These are phyloP conservation scores for Passer domesticus DNA, from an alignment of 2,113 vertebrate genomes.

Conservation along the genomic window DNA sequence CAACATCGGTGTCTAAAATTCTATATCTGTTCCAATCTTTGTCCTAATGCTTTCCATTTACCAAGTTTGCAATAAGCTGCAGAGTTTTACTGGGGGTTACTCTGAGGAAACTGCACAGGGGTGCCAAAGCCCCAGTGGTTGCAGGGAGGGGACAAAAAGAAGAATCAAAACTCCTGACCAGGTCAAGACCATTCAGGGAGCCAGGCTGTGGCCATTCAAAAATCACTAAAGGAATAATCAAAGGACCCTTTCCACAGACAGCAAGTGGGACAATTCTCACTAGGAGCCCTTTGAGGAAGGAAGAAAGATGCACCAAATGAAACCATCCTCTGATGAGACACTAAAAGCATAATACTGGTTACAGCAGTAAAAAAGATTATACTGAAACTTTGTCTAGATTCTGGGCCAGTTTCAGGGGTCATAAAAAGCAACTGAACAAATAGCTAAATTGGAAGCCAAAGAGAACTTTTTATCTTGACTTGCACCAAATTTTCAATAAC, in stretches of 20 bases:
- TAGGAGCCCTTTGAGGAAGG: not conserved
- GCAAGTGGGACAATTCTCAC: constrained; percentile 42
- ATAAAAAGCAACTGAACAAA: constrained; percentile 3
- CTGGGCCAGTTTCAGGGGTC: not conserved
- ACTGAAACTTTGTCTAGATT: constrained; percentile 5
- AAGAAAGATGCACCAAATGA: constrained; percentile 18
- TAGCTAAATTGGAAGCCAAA: not conserved
- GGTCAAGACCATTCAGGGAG: not conserved
- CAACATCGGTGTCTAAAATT: not conserved
- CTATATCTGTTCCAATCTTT: not conserved
- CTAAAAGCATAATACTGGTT: not conserved
- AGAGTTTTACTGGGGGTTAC: not conserved
- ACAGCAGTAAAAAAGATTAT: not conserved
- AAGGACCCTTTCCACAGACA: not conserved
- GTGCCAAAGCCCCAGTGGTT: not conserved
- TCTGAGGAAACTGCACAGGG: not conserved
- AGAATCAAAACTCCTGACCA: not conserved
- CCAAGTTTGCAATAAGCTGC: not conserved
- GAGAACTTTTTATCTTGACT: not conserved
- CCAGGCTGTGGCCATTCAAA: not conserved
- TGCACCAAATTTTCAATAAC: not conserved
- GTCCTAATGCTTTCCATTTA: not conserved
- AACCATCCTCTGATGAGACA: not conserved
- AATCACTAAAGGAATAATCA: not conserved
- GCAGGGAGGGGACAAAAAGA: not conserved